Evolutionary conservation across 2,888 invertebrate species (phyloP), one percentile per base, ranked within the genome.

Genomic region (Caenorhabditis uteleia): DNA sequence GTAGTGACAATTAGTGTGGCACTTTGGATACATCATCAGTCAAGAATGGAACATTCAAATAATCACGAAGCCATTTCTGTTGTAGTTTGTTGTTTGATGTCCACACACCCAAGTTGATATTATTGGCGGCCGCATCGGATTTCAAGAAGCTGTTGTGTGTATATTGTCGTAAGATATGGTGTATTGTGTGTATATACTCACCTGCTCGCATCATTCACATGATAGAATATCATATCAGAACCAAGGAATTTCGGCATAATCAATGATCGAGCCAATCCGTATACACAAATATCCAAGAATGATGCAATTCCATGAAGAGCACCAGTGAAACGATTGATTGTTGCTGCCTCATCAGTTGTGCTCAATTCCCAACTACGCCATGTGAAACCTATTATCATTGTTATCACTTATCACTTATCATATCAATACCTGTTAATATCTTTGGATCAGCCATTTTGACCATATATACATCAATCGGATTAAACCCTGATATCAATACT

Each of bases 171-270:
- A n/a, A n/a, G n/a, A n/a, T n/a, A n/a, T n/a, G n/a, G n/a, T n/a
- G n/a, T n/a, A n/a, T n/a, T n/a, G n/a, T n/a, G n/a, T n/a, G n/a
- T n/a, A n/a, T n/a, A n/a, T n/a, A 38, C 48, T 18, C 12, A 58
- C 64, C 42, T 65, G 55, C 46, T 65, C 29, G 55, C 34, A 49
- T 65, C 65, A 55, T 59, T 65, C 16, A 59, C 55, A 50, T 59
- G 55, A 55, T 59, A 65, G 21, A 65, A 57, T 7, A 65, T 38
- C 40, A 65, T 51, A 40, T 65, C 65, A 25, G 54, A 46, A 21
- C 65, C 65, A 18, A 65, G 21, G 27, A 65, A 65, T 21, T 55
- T 59, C 2, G 65, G 65, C 26, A 65, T 42, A 10, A 59, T 34
- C 20, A 59, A 33, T 12, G 39, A 36, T 23, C 58, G 26, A 1